phyloP scores from a whole-genome alignment of 2,797 vertebrate genomes.

The Sebastes jordani region DNA sequence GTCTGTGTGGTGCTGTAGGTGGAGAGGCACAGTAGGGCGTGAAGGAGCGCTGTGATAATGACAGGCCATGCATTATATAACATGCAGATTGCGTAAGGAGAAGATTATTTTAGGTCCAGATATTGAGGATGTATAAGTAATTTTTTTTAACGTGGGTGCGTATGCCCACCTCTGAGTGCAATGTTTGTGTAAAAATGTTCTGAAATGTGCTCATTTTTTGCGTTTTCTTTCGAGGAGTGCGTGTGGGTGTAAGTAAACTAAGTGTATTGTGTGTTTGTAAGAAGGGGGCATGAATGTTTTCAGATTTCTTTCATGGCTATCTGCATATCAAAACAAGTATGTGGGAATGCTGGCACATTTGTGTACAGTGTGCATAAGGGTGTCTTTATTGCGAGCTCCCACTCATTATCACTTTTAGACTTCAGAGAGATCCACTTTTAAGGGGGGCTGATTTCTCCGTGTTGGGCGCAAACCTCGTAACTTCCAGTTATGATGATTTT shows the following conservation, averaged over 20 bases:
- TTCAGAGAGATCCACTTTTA: constrained; percentile 61
- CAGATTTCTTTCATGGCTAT: constrained; percentile 71
- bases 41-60: constrained; percentile 80
- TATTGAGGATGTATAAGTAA: constrained; percentile 75
- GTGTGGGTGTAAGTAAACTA: constrained; percentile 67
- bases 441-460: constrained; percentile 44
- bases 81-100: constrained; percentile 79
- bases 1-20: constrained; percentile 70
- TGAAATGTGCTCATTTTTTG: constrained; percentile 51
- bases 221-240: constrained; percentile 58
- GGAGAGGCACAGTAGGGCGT: constrained; percentile 75
- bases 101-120: constrained; percentile 77
- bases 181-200: constrained; percentile 56
- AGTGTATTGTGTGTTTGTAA: constrained; percentile 71
- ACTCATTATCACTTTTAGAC: constrained; percentile 75
- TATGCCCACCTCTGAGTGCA: constrained; percentile 35
- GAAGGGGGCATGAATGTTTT: constrained; percentile 71
- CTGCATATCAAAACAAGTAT: constrained; percentile 78
- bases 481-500: constrained; percentile 35
- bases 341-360: constrained; percentile 74
- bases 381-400: constrained; percentile 68
- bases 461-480: constrained; percentile 34
- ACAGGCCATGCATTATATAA: constrained; percentile 83
- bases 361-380: constrained; percentile 59
- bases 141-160: constrained; percentile 57